Percentiles rank a stretch among this genome's conserved stretches.
phyloP scores from a whole-genome alignment of 2,113 vertebrate genomes.

The Oceanodroma tethys region DNA sequence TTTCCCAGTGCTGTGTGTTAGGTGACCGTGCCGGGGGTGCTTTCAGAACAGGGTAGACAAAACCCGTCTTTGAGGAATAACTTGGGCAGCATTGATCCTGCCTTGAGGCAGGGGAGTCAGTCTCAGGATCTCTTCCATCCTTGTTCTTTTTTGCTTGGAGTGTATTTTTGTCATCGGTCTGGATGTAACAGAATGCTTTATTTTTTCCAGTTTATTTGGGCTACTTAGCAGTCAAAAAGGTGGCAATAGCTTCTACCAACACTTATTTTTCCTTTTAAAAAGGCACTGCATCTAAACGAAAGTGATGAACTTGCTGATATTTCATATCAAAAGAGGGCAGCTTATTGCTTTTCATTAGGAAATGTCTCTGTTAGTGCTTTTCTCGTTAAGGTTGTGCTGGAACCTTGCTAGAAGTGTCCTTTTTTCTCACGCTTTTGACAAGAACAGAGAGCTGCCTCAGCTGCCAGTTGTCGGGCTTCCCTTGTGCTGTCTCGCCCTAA shows the following conservation, averaged over 20 bases:
- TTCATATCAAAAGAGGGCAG: background rate
- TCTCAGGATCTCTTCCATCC: background rate
- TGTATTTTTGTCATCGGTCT: background rate
- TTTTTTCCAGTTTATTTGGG: background rate
- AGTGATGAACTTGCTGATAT: background rate
- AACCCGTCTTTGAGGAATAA: background rate
- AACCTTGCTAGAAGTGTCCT: background rate
- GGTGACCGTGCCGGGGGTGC: rapidly evolving
- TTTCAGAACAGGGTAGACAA: background rate
- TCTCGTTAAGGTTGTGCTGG: background rate
- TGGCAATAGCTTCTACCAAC: background rate
- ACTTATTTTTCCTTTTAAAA: background rate
- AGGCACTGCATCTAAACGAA: background rate
- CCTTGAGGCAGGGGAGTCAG: background rate
- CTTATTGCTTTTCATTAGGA: background rate
- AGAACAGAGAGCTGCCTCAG: background rate
- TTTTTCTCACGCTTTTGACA: background rate
- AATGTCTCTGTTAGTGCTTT: background rate
- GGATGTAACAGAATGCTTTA: background rate
- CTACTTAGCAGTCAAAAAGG: background rate
- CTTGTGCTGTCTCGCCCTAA: background rate
- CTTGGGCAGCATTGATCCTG: background rate
- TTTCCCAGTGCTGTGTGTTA: background rate
- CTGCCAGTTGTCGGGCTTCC: background rate
- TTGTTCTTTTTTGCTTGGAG: background rate